Evolutionary conservation across 2,113 vertebrate genomes (phyloP), one percentile per base, ranked within the genome.

Genomic region (Psilopogon haemacephalus): DNA sequence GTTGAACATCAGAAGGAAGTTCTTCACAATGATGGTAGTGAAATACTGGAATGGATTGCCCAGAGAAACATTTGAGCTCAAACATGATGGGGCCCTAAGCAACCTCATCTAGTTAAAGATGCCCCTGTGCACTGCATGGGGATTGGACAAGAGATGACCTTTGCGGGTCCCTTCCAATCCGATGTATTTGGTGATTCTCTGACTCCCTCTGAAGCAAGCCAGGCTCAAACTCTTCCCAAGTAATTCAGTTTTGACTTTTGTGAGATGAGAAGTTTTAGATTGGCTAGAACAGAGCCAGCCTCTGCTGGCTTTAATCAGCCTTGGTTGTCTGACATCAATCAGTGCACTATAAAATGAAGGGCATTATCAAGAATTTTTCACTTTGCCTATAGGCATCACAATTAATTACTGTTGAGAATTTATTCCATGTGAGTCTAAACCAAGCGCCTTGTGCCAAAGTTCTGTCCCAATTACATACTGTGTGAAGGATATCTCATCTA

Each of bases 391-490:
- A 93, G 93, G 89, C 74, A 63, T 70, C 64, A 75, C 84, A 85
- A 2, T 79, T 65, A 62, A 58, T 86, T 86, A 95, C 6, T 24
- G 46, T 32, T 89, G 84, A 94, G 33, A 35, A 96, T 95, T 93
- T 95, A 84, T 85, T 79, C 88, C 76, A 18, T 50, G 60, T 81
- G 63, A 94, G 80, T 8, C 4, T 95, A 96, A 97, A 90, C 35
- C 37, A 92, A 76, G 71, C 71, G 65, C 60, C 40, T 90, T 87
- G 71, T 91, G 71, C 52, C 72, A 80, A 93, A 54, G 83, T 76
- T 94, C 91, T 93, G 65, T 94, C 95, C 88, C 94, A 97, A 94
- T 75, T 94, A 8, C 54, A 69, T 40, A 84, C 65, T 37, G 48
- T 24, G 2, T 93, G 90, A 96, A 80, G 76, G 81, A 88, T 89